A percentile compares a stretch with the other conserved stretches of the same genome.
Conservation (phyloP, 2,888 invertebrate genomes). For the Rhagonycha fulva region DNA sequence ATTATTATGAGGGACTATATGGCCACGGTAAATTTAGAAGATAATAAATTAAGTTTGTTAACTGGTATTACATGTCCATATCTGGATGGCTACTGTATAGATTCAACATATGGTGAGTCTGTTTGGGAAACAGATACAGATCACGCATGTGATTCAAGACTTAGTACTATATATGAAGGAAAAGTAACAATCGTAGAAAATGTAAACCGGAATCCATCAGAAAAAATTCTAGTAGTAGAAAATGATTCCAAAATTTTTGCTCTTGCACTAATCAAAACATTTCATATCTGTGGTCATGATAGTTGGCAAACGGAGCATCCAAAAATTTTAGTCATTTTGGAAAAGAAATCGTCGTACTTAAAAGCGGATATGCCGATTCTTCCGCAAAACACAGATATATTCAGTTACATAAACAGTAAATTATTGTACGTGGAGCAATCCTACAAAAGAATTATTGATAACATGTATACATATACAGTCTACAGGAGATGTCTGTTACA, state of each 20-base stretch:
- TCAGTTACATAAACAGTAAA: conserved; percentile 37
- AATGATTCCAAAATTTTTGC: conserved; percentile 29
- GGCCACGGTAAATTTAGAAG: background rate
- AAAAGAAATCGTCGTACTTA: background rate
- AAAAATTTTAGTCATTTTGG: conserved; percentile 26
- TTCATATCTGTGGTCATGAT: conserved; percentile 19
- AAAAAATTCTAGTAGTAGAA: conserved; percentile 3
- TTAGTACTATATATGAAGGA: background rate
- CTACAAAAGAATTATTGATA: conserved; percentile 27
- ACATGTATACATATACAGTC: conserved; percentile 35
- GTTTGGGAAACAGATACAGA: background rate
- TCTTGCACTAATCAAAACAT: conserved; percentile 6
- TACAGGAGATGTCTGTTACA: conserved; percentile 36
- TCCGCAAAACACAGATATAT: conserved; percentile 29
- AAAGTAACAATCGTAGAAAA: background rate
- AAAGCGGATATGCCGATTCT: background rate
- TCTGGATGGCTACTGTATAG: conserved; percentile 14
- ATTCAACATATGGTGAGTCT: conserved; percentile 10
- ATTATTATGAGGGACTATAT: background rate
- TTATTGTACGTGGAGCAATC: conserved; percentile 40
- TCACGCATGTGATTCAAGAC: background rate
- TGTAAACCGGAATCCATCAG: background rate
- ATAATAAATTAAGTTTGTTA: background rate
- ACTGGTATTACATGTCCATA: conserved; percentile 1
- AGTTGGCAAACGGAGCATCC: conserved; percentile 31